Evolutionary conservation across 2,888 invertebrate species (phyloP), one percentile per base, ranked within the genome.

Genomic region (Cylloceria caligata): DNA sequence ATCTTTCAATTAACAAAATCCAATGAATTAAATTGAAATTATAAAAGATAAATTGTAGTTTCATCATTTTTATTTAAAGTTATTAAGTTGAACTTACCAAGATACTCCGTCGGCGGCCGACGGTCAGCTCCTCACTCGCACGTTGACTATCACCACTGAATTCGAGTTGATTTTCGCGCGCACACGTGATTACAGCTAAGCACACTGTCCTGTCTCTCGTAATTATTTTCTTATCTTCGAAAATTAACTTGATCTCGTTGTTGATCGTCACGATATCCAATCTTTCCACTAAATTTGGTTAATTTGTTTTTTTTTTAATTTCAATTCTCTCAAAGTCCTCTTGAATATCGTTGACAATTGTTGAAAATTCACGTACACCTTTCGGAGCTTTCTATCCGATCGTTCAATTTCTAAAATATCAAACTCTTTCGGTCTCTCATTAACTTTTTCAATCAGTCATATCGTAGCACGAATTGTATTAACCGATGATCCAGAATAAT

Each of bases 71-170:
- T 34, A 9, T n/a, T 2, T 9, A 9, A 36, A 7, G 19, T 19
- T 16, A 3, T 60, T 7, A 24, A 16, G 3, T 3, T 1, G 16
- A 60, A 89, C 89, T 86, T 85, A 89, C 89, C 89, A 89, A 89
- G 83, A 87, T 74, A 83, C 83, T 87, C 91, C 91, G 91, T 88
- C 91, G 91, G 90, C 69, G 69, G 73, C 89, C 90, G 91, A 87
- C 89, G 88, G 75, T 81, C 47, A 81, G 75, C 69, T 68, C n/a
- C 80, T 73, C 80, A 68, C 73, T 73, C 76, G 68, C 74, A 73
- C 81, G 81, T 77, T 78, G 72, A 47, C 55, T 30, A 45, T 73
- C 69, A 77, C 74, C 65, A 73, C 71, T 71, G 57, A 42, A 64
- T 64, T 64, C 42, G 9, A 42, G 39, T 55, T 42, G n/a, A 60